Evolutionary conservation across 2,113 vertebrate species (phyloP), one percentile per base, ranked within the genome.

Genomic region (Antennarius striatus): DNA sequence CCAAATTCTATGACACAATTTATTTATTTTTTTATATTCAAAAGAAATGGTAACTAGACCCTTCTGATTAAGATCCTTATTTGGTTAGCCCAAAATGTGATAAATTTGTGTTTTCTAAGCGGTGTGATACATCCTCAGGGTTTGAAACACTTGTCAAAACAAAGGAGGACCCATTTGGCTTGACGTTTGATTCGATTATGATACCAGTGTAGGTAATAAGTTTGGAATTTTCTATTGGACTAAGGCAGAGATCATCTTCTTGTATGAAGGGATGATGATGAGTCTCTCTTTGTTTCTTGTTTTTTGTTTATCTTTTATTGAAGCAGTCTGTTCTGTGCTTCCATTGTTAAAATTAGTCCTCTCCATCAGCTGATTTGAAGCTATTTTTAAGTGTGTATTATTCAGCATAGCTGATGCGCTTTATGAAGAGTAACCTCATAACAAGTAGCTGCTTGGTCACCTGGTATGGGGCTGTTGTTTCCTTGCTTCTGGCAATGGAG

Each of bases 141-240:
- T 49, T 80, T 87, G 72, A 83, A 80, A 86, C 54, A 67, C 68
- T 81, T 89, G 80, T 76, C 79, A 73, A 43, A 42, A 54, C 15
- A 50, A 61, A 63, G 57, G 15, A 63, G 43, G 14, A 52, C 47
- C 56, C 57, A 57, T 74, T 65, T 60, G 50, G 75, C 69, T 67
- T 58, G 59, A 88, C 81, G 70, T 75, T 22, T 84, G 75, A 79
- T 74, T 87, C 57, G 66, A 83, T 90, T 86, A 84, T 87, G 74
- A 82, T 77, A 80, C 72, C 75, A 67, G 53, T 40, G 32, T 71
- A 83, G 66, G 83, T 74, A 83, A 56, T 83, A 86, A 78, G 69
- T 76, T 74, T 73, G 61, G 68, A 84, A 68, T 77, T 77, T 77
- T 84, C 73, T 83, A 68, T 47, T 50, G 56, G 72, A 63, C 68